Conservation (phyloP, 2,888 invertebrate species). For the Parnassius smintheus region DNA sequence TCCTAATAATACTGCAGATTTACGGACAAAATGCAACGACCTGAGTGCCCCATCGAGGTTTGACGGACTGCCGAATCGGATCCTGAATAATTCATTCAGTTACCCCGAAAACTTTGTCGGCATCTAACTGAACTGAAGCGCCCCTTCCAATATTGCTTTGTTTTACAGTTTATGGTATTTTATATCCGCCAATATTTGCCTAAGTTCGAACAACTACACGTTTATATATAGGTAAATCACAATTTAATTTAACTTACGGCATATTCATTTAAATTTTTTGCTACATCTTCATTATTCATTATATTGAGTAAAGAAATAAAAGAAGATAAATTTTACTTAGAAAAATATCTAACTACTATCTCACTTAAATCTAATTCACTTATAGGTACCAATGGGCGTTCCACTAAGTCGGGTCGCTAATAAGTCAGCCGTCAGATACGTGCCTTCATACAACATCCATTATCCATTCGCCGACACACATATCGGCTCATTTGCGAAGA, state of each 20-base stretch:
- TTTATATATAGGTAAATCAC: neutral
- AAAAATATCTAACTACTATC: too few species aligned
- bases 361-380: constrained; percentile 47
- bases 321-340: too few species aligned
- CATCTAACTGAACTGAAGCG: constrained; percentile 41
- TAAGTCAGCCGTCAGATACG: constrained; percentile 66
- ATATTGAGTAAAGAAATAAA: too few species aligned
- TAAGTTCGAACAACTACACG: constrained; percentile 24
- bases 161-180: constrained; percentile 68
- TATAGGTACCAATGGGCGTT: constrained; percentile 63
- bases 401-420: constrained; percentile 60
- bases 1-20: constrained; percentile 64
- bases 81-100: constrained; percentile 75
- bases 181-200: constrained; percentile 40
- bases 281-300: too few species aligned
- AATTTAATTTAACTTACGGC: too few species aligned
- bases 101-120: constrained; percentile 62
- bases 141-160: constrained; percentile 67
- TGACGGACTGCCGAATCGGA: constrained; percentile 76
- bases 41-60: constrained; percentile 44
- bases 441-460: constrained; percentile 70
- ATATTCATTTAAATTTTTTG: too few species aligned
- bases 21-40: constrained; percentile 69
- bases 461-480: constrained; percentile 75
- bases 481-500: constrained; percentile 79